Percentiles rank a stretch among this genome's conserved stretches.
Evolutionary conservation across 2,797 vertebrate genomes (phyloP).

Genomic region (Hypotaenidia philippensis): DNA sequence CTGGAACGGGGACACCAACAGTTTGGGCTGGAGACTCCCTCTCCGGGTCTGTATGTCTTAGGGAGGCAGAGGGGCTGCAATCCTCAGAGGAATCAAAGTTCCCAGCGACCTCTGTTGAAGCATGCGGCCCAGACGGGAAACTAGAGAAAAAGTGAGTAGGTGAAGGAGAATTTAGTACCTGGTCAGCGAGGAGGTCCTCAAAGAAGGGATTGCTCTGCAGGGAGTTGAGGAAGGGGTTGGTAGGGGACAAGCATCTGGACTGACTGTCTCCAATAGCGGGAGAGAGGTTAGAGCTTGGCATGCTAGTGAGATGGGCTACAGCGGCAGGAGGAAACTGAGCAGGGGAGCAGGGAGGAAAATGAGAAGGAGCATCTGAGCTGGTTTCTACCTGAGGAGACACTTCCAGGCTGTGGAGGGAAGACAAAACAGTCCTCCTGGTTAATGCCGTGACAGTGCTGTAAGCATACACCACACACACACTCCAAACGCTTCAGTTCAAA

Average conservation of each 20-base stretch:
- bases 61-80: conserved; percentile 76
- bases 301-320: conserved; percentile 72
- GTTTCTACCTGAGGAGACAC: conserved; percentile 90
- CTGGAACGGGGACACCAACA: background rate
- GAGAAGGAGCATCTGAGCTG: conserved; percentile 85
- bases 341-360: conserved; percentile 81
- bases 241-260: conserved; percentile 78
- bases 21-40: conserved; percentile 5
- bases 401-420: conserved; percentile 94
- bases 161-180: conserved; percentile 88
- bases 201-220: conserved; percentile 90
- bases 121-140: conserved; percentile 77
- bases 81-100: conserved; percentile 72
- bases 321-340: conserved; percentile 75
- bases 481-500: background rate
- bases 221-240: conserved; percentile 89
- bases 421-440: conserved; percentile 90
- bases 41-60: conserved; percentile 36
- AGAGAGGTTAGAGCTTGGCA: conserved; percentile 83
- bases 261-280: conserved; percentile 75
- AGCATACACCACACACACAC: conserved; percentile 35
- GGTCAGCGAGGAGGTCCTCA: conserved; percentile 84
- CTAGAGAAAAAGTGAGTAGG: conserved; percentile 93
- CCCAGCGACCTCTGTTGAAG: conserved; percentile 70
- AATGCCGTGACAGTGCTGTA: conserved; percentile 77